Base-by-base conservation (phyloP, 2,113 vertebrate genomes). In the Cinclus mexicanus region DNA sequence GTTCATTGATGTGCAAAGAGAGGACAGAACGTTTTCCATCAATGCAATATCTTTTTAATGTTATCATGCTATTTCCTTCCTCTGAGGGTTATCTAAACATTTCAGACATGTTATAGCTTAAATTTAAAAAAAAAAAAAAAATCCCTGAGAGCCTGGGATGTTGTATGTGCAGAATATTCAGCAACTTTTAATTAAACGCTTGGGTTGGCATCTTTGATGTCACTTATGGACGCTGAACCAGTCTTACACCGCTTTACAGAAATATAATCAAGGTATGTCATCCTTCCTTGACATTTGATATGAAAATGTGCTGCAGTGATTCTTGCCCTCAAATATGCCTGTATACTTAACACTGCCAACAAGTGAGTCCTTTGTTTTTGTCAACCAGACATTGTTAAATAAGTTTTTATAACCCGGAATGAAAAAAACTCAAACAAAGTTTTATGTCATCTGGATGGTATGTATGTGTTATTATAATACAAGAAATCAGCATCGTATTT, bases 341-440 rank as follows among this genome's bases (percentile, higher is more conserved):
- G 49, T 89, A 9, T 88, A 81, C 90, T 92, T 92, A 83, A 92
- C 56, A 47, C 55, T 83, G 79, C 75, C 90, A 95, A 67, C 0
- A 0, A 92, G 39, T 39, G 76, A 92, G 84, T 60, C 55, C 86
- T 94, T 90, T 94, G 90, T 86, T 94, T 94, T 96, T 78, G 52
- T 81, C 55, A 80, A 90, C 24, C 72, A 93, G 83, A 83, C 85
- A 24, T 44, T 70, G 85, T 64, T 85, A 85, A 91, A 1, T 79
- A 76, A 64, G 68, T 52, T 92, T 92, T 93, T 63, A 76, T 39
- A 74, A 67, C 35, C 42, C 1, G 0, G 3, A 91, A 87, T 56
- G 49, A 82, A 89, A 92, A 85, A 93, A 59, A 56, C n/a, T 39
- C 83, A 94, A 97, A 93, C 80, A 92, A 91, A 89, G 83, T 72